phyloP scores from a whole-genome alignment of 2,113 vertebrate species.

The Jaculus jaculus region DNA sequence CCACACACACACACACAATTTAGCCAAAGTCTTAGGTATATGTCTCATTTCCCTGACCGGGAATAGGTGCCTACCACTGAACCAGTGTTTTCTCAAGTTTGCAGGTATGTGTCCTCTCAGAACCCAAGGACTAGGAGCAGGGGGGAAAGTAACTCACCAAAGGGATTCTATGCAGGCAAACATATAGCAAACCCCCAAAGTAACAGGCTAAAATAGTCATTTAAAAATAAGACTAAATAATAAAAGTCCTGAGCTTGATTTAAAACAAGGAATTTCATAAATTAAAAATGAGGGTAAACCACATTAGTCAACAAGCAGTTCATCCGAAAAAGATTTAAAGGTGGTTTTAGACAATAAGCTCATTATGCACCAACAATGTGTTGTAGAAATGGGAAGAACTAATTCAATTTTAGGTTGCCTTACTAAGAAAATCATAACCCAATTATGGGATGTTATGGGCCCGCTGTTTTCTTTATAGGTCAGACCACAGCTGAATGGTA shows the following conservation, averaged over 20 bases:
- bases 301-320: conserved; percentile 48
- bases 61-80: neutral
- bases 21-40: neutral
- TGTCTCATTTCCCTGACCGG: neutral
- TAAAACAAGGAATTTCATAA: conserved; percentile 69
- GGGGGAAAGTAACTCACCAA: neutral
- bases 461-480: conserved; percentile 39
- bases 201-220: conserved; percentile 21
- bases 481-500: neutral
- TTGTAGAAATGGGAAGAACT: conserved; percentile 55
- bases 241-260: conserved; percentile 61
- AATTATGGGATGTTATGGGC: conserved; percentile 33
- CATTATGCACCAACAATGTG: conserved; percentile 53
- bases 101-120: neutral
- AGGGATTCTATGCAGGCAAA: conserved; percentile 5
- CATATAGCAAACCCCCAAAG: conserved; percentile 8
- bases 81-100: neutral
- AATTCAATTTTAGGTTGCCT: conserved; percentile 59
- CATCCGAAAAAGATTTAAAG: conserved; percentile 62
- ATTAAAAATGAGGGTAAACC: conserved; percentile 64
- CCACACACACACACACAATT: too few species aligned
- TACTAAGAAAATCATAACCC: conserved; percentile 60
- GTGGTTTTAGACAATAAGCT: conserved; percentile 53
- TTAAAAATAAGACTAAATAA: conserved; percentile 33
- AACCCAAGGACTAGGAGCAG: neutral